Evolutionary conservation across 2,113 vertebrate species (phyloP).

Genomic region (Morone saxatilis): DNA sequence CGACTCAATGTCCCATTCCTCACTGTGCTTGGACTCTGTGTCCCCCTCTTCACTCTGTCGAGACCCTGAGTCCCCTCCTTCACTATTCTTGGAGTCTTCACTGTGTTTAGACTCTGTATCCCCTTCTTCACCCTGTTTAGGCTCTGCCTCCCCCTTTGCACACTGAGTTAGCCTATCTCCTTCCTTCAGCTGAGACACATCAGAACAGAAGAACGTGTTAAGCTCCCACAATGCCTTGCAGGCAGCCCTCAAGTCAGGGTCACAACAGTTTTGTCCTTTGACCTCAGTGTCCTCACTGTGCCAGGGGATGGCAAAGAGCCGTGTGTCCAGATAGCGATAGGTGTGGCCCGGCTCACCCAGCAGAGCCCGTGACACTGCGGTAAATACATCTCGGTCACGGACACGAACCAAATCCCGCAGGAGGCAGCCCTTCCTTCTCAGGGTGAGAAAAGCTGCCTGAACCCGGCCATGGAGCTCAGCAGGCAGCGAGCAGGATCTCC

Average conservation of each 20-base stretch:
- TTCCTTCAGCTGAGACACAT: conserved; percentile 78
- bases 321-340: conserved; percentile 95
- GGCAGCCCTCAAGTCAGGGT: conserved; percentile 87
- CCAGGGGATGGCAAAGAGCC: conserved; percentile 97
- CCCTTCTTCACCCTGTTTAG: conserved; percentile 58
- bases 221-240: conserved; percentile 93
- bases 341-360: conserved; percentile 94
- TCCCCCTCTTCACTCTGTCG: conserved; percentile 80
- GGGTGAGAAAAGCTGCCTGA: conserved; percentile 87
- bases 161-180: conserved; percentile 68
- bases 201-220: conserved; percentile 89
- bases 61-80: conserved; percentile 78
- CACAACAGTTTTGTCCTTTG: conserved; percentile 87
- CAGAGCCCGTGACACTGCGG: conserved; percentile 91
- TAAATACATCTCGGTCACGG: conserved; percentile 93
- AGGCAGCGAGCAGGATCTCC: conserved; percentile 85
- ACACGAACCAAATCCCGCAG: conserved; percentile 93
- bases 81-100: conserved; percentile 80
- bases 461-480: conserved; percentile 88
- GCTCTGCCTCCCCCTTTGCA: conserved; percentile 61
- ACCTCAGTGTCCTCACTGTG: conserved; percentile 81
- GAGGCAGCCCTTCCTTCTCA: conserved; percentile 88
- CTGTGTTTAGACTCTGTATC: conserved; percentile 78
- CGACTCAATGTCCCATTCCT: conserved; percentile 80
- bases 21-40: conserved; percentile 82